Conservation (phyloP, 2,888 invertebrate species). For the Heliconius charithonia region DNA sequence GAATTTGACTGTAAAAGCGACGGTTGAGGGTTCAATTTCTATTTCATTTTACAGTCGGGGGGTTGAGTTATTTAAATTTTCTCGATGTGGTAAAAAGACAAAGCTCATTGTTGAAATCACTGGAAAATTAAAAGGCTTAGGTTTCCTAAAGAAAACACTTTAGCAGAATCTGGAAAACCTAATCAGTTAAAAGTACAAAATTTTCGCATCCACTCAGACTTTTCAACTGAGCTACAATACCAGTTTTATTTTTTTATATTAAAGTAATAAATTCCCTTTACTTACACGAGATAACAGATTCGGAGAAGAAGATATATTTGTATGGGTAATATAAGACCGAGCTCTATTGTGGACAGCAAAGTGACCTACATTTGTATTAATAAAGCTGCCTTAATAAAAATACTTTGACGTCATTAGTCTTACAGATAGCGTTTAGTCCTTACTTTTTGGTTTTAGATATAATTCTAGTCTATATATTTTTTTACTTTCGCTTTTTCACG, state of each 20-base stretch:
- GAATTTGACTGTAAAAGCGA: too few relatives aligned
- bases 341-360: conserved; percentile 7
- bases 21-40: too few relatives aligned
- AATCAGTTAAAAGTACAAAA: too few relatives aligned
- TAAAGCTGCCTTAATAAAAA: conserved; percentile 3
- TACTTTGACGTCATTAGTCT: conserved; percentile 12
- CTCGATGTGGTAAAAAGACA: too few relatives aligned
- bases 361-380: conserved; percentile 17
- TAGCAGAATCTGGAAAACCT: too few relatives aligned
- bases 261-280: conserved; percentile 22
- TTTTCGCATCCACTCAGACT: not conserved
- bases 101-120: too few relatives aligned
- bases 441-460: not conserved
- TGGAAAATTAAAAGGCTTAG: too few relatives aligned
- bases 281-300: conserved; percentile 14
- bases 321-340: conserved; percentile 1
- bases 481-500: too few relatives aligned
- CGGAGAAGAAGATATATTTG: conserved; percentile 16
- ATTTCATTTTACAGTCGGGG: too few relatives aligned
- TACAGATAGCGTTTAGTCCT: not conserved
- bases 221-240: not conserved
- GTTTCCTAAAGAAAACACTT: too few relatives aligned
- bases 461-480: too few relatives aligned
- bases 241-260: not conserved
- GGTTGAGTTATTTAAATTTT: too few relatives aligned